A percentile compares a stretch with the other conserved stretches of the same genome.
Conservation (phyloP, 2,113 vertebrate genomes). For the Xiphophorus couchianus region DNA sequence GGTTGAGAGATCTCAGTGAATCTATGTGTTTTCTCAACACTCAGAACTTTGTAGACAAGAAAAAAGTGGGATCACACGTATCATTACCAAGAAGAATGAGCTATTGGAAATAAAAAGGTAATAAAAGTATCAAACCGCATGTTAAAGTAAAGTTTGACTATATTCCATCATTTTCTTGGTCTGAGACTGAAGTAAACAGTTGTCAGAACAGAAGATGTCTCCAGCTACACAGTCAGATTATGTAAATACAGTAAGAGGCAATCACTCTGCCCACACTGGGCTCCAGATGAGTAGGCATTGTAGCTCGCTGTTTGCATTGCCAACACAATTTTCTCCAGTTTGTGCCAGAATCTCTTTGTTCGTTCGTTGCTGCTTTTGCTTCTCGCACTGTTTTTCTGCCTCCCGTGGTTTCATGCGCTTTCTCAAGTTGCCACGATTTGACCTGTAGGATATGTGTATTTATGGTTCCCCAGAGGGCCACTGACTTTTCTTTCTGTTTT, state of each 20-base stretch:
- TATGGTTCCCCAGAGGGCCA: conserved; percentile 43
- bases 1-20: background rate
- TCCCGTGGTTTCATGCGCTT: conserved; percentile 40
- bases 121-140: background rate
- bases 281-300: conserved; percentile 36
- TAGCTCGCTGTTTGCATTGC: conserved; percentile 23
- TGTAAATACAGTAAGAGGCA: background rate
- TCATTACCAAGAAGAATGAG: background rate
- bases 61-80: background rate
- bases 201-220: conserved; percentile 14
- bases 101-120: background rate
- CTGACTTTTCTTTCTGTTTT: conserved; percentile 43
- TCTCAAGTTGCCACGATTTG: conserved; percentile 4
- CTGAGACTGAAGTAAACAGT: background rate
- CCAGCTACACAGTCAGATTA: background rate
- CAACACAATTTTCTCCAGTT: conserved; percentile 12
- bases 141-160: background rate
- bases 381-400: conserved; percentile 3
- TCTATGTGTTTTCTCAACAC: background rate
- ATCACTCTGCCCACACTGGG: conserved; percentile 18
- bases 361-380: conserved; percentile 11
- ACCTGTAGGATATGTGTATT: conserved; percentile 55
- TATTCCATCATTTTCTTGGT: background rate
- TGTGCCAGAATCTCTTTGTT: conserved; percentile 25
- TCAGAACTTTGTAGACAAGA: background rate